Evolutionary conservation across 2,888 invertebrate genomes (phyloP), one percentile per base, ranked within the genome.

Genomic region (Julus scandinavius): DNA sequence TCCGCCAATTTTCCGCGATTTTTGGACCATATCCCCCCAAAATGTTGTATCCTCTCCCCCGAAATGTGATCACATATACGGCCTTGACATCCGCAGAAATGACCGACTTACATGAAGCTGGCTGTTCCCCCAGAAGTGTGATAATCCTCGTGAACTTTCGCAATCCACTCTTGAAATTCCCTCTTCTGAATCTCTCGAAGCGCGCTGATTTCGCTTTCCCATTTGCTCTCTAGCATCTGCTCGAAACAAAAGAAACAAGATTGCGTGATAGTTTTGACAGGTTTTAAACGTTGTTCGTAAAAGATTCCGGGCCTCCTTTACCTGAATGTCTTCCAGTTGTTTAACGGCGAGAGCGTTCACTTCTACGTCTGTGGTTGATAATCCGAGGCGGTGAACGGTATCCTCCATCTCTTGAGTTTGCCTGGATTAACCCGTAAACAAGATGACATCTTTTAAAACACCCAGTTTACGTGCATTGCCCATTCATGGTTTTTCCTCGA

Each of bases 391-490:
- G 90, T 96, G 95, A 85, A 98, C 95, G 88, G 97, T 96, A 80
- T 95, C 94, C 90, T 96, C 96, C 97, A 98, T 98, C 93, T 98
- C 98, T 91, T 95, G 94, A 80, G 96, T 96, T 93, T 97, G 97
- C 88, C 96, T 96, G 41, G 54, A 17, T 54, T 9, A 50, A 13
- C 50, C 11, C 50, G 50, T 29, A 29, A 29, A 29, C 29, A 29
- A 49, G 20, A 38, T 15, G 17, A 83, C 2, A 13, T 38, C 9
- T 38, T 9, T 83, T 13, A 38, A 83, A 83, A 83, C 83, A 38
- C 38, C 17, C 38, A 1, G 83, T 15, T 6, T 13, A 83, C 17
- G 13, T 17, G 29, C 38, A 38, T 13, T 38, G 38, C 4, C 83
- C 83, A 11, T 6, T 80, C 29, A 80, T 29, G 15, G 38, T 20